A percentile compares a stretch with the other conserved stretches of the same genome.
These are phyloP conservation scores for Melanotaenia duboulayi DNA, from an alignment of 2,113 vertebrate species.

Conservation along the genomic window DNA sequence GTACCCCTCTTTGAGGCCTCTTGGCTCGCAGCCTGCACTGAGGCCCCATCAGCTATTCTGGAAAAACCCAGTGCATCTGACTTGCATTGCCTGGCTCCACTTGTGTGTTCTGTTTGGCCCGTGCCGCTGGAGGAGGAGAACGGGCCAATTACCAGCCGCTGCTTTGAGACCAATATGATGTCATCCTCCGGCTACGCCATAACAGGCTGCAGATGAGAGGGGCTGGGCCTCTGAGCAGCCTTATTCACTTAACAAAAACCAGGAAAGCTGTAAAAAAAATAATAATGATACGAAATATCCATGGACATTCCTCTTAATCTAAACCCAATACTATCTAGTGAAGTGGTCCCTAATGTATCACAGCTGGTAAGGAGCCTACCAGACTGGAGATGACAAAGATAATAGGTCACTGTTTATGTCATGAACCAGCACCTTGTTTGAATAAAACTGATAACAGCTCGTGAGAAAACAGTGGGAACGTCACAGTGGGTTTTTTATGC, in stretches of 20 bases:
- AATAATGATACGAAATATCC: slow-evolving; percentile 54
- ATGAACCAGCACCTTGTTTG: slow-evolving; percentile 58
- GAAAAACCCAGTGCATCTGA: slow-evolving; percentile 84
- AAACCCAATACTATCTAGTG: slow-evolving; percentile 40
- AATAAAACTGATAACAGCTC: slow-evolving; percentile 64
- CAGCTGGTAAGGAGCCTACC: slow-evolving; percentile 19
- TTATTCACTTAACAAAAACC: slow-evolving; percentile 66
- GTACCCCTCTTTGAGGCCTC: slow-evolving; percentile 76
- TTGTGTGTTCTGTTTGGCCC: slow-evolving; percentile 84
- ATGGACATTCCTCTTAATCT: slow-evolving; percentile 60
- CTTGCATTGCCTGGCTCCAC: slow-evolving; percentile 83
- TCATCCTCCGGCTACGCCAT: slow-evolving; percentile 76
- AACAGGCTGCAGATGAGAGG: slow-evolving; percentile 84
- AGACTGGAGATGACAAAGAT: slow-evolving; percentile 48
- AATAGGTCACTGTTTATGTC: slow-evolving; percentile 56
- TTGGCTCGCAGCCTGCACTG: slow-evolving; percentile 70
- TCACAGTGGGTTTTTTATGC: slow-evolving; percentile 29
- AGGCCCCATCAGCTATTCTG: slow-evolving; percentile 80
- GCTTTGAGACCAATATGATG: slow-evolving; percentile 80
- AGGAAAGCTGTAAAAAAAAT: slow-evolving; percentile 43
- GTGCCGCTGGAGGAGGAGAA: slow-evolving; percentile 76
- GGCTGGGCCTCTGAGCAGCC: slow-evolving; percentile 65
- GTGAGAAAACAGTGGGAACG: slow-evolving; percentile 57
- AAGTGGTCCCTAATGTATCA: slow-evolving; percentile 42
- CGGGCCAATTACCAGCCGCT: slow-evolving; percentile 80